A percentile compares a stretch with the other conserved stretches of the same genome.
These are phyloP conservation scores for Zeuzera pyrina DNA, from an alignment of 2,888 invertebrate genomes.

Conservation along the genomic window DNA sequence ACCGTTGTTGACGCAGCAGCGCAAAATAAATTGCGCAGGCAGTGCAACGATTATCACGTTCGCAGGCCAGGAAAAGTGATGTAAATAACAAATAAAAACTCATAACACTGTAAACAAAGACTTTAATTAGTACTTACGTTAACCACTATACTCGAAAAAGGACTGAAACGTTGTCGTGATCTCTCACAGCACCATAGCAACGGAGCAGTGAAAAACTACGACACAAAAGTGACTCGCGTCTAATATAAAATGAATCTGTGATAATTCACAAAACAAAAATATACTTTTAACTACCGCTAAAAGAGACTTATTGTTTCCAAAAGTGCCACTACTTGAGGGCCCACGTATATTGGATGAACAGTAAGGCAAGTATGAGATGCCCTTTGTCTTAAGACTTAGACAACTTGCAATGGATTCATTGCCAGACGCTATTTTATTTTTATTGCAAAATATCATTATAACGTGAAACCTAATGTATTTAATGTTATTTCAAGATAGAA, in stretches of 20 bases:
- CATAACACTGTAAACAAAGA: conserved; percentile 48
- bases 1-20: conserved; percentile 69
- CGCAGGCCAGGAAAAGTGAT: conserved; percentile 60
- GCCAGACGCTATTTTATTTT: neutral
- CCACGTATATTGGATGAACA: conserved; percentile 66
- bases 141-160: conserved; percentile 17
- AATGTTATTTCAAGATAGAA: neutral
- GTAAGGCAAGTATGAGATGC: conserved; percentile 60
- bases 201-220: conserved; percentile 51
- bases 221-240: conserved; percentile 54
- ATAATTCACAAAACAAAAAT: conserved; percentile 28
- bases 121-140: conserved; percentile 30
- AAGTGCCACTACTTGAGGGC: conserved; percentile 51
- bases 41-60: conserved; percentile 66
- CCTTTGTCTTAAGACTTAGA: too few species aligned
- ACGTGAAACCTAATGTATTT: neutral
- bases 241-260: conserved; percentile 47
- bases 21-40: conserved; percentile 66
- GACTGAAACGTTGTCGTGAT: conserved; percentile 33
- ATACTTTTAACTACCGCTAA: too few species aligned
- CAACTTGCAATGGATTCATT: too few species aligned
- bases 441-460: neutral
- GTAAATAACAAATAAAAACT: conserved; percentile 55
- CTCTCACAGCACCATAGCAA: conserved; percentile 46
- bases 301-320: conserved; percentile 40